phyloP scores from a whole-genome alignment of 2,888 invertebrate genomes.

The Zonitis immaculata region DNA sequence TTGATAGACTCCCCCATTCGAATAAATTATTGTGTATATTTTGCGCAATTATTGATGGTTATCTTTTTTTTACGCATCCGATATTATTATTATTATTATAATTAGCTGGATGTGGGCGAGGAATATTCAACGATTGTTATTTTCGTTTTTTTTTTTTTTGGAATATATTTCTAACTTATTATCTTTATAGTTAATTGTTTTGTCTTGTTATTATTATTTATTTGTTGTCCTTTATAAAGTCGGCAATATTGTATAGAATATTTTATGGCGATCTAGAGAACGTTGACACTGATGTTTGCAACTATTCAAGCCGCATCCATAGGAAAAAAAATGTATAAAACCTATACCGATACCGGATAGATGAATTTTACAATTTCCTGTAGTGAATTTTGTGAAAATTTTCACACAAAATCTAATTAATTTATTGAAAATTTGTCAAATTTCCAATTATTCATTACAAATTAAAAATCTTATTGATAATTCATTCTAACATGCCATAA shows the following conservation, averaged over 20 bases:
- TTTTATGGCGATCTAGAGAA: constrained; percentile 18
- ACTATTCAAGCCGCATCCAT: not conserved
- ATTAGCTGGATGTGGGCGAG: not conserved
- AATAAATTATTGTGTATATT: not conserved
- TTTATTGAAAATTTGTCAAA: too few species aligned
- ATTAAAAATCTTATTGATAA: not conserved
- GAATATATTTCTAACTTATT: not conserved
- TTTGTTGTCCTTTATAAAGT: constrained; percentile 20
- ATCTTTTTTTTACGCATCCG: not conserved
- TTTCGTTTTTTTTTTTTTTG: not conserved
- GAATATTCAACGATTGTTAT: not conserved
- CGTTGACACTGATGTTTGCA: constrained; percentile 13
- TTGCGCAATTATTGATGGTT: not conserved
- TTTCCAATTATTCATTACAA: not conserved
- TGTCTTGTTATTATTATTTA: not conserved
- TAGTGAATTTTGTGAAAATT: not conserved
- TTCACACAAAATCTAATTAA: too few species aligned
- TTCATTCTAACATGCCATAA: too few species aligned
- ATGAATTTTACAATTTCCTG: not conserved
- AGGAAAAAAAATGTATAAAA: not conserved
- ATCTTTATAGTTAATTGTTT: not conserved
- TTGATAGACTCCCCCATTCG: not conserved
- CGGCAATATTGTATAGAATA: constrained; percentile 17
- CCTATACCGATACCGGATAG: not conserved
- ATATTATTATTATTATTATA: not conserved